These are phyloP conservation scores for Pheosia gnoma DNA, from an alignment of 2,888 invertebrate genomes.

Conservation along the genomic window DNA sequence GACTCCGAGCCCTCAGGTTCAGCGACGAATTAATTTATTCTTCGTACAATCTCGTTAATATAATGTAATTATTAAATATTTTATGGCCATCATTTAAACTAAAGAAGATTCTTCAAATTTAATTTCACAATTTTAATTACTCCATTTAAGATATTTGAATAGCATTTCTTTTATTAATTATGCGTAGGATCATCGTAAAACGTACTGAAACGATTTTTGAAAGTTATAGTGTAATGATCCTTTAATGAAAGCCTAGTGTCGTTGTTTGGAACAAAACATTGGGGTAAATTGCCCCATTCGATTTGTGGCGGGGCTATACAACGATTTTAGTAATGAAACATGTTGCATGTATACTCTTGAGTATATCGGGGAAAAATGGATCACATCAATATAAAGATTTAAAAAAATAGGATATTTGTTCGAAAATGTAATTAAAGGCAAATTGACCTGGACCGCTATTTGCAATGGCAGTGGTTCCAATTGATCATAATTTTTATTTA, in stretches of 20 bases:
- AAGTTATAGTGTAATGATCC: no score
- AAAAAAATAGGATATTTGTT: no score
- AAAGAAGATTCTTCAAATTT: background rate
- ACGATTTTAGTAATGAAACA: slow-evolving; percentile 22
- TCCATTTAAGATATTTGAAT: background rate
- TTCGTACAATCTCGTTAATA: background rate
- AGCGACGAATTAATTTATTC: slow-evolving; percentile 16
- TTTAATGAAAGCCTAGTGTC: slow-evolving; percentile 6
- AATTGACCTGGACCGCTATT: no score
- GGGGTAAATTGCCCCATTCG: slow-evolving; percentile 19
- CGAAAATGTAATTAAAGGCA: no score
- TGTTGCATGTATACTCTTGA: background rate
- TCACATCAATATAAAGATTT: background rate
- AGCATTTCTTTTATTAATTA: background rate
- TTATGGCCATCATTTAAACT: background rate
- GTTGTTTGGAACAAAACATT: slow-evolving; percentile 23
- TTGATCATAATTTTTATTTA: no score
- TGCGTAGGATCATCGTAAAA: background rate
- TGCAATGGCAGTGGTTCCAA: no score
- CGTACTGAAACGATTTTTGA: no score
- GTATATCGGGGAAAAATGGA: background rate
- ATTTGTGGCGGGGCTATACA: slow-evolving; percentile 20
- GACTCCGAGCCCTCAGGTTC: slow-evolving; percentile 31
- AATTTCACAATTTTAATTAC: background rate
- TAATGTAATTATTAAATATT: background rate